These are phyloP conservation scores for Petrolisthes cinctipes DNA, from an alignment of 2,888 invertebrate genomes.

Conservation along the genomic window DNA sequence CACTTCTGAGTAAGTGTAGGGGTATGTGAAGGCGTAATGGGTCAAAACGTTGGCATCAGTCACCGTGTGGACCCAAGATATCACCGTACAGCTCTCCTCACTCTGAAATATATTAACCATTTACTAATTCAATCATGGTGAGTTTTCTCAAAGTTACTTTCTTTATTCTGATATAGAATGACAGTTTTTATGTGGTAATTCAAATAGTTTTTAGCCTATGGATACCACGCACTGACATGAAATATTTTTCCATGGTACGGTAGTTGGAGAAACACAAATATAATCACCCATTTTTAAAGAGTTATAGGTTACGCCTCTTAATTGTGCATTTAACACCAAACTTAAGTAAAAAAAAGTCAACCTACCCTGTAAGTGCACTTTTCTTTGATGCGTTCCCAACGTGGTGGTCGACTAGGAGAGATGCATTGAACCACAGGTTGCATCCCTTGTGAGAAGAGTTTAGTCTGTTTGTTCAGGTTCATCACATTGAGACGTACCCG, in stretches of 20 bases:
- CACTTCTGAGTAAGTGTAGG: slow-evolving; percentile 86
- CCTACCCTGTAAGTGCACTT: slow-evolving; percentile 81
- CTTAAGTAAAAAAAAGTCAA: background rate
- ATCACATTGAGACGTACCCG: slow-evolving; percentile 84
- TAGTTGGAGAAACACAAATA: no score
- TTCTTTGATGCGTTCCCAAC: slow-evolving; percentile 88
- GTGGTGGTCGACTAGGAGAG: slow-evolving; percentile 69
- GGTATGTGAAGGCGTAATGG: slow-evolving; percentile 92
- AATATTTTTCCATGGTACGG: no score
- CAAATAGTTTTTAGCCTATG: background rate
- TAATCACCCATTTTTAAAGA: no score
- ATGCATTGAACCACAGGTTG: slow-evolving; percentile 79
- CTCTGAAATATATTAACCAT: slow-evolving; percentile 45
- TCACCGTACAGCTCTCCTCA: slow-evolving; percentile 63
- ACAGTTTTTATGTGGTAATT: no score
- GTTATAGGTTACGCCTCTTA: no score
- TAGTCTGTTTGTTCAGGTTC: slow-evolving; percentile 89
- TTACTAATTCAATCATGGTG: no score
- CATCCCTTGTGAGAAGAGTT: slow-evolving; percentile 91
- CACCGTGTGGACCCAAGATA: slow-evolving; percentile 70
- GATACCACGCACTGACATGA: background rate
- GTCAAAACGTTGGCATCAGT: slow-evolving; percentile 77
- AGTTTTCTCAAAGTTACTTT: no score
- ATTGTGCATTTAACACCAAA: no score
- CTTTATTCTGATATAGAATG: no score